Conservation (phyloP, 2,113 vertebrate species). For the Phylloscopus whistleri region DNA sequence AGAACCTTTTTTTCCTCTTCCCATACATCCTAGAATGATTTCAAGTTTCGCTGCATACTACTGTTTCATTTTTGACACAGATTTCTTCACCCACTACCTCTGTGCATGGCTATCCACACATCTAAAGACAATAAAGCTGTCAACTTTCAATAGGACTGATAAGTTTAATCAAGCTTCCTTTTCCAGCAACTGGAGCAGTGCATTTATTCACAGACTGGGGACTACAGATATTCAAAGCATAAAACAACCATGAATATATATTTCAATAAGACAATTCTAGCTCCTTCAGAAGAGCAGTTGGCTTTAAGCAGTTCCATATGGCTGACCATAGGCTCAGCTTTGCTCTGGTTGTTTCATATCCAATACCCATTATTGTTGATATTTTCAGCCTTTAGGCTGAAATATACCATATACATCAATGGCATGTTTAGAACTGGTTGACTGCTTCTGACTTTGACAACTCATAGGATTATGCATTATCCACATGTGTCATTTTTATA, state of each 20-base stretch:
- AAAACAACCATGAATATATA: not conserved
- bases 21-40: not conserved
- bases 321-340: not conserved
- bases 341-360: not conserved
- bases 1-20: not conserved
- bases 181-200: not conserved
- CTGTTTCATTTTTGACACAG: not conserved
- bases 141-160: not conserved
- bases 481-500: not conserved
- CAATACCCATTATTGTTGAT: not conserved
- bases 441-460: not conserved
- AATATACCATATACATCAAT: not conserved
- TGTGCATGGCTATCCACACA: not conserved
- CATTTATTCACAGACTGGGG: not conserved
- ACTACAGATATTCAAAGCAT: not conserved
- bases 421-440: not conserved
- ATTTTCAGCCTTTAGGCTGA: not conserved
- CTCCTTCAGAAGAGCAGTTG: not conserved
- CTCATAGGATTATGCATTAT: not conserved
- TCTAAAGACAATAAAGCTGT: not conserved
- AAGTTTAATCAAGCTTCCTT: not conserved
- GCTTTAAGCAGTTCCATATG: not conserved
- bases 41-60: not conserved
- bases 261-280: not conserved
- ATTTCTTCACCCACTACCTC: not conserved